phyloP scores from a whole-genome alignment of 2,797 vertebrate species.

The Poeciliopsis turneri region DNA sequence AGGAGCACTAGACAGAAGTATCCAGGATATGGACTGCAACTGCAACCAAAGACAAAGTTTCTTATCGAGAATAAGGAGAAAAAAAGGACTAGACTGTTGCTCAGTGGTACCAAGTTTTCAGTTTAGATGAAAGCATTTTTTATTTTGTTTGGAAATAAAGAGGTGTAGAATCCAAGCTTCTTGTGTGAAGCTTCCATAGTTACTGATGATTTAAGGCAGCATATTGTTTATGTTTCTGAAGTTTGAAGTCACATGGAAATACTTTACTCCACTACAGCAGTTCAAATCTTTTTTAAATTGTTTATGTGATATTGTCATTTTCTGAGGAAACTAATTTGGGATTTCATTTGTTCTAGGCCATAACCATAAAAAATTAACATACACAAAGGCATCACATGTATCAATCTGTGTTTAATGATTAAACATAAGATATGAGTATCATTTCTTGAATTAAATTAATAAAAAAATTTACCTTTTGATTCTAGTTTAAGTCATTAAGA shows the following conservation, averaged over 20 bases:
- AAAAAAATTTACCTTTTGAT: background rate
- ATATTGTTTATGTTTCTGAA: background rate
- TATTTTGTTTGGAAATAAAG: background rate
- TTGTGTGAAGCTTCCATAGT: background rate
- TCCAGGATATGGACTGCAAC: background rate
- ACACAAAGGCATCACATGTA: background rate
- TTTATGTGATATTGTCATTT: background rate
- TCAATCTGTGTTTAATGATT: background rate
- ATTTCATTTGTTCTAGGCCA: background rate
- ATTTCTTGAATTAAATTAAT: background rate
- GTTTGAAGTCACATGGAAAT: background rate
- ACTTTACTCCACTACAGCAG: background rate
- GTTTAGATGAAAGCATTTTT: background rate
- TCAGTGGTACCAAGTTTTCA: background rate
- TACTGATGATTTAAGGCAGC: background rate
- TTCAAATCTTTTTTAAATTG: background rate
- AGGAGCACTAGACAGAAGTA: background rate
- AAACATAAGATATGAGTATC: background rate
- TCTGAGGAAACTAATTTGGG: background rate
- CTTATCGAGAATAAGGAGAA: background rate
- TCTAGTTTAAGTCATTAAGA: background rate
- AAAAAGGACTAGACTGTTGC: background rate
- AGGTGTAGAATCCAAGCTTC: background rate
- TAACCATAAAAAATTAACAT: background rate
- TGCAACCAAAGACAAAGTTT: background rate